These are phyloP conservation scores for Drosophila macrospina DNA, from an alignment of 2,888 invertebrate genomes.

Conservation along the genomic window DNA sequence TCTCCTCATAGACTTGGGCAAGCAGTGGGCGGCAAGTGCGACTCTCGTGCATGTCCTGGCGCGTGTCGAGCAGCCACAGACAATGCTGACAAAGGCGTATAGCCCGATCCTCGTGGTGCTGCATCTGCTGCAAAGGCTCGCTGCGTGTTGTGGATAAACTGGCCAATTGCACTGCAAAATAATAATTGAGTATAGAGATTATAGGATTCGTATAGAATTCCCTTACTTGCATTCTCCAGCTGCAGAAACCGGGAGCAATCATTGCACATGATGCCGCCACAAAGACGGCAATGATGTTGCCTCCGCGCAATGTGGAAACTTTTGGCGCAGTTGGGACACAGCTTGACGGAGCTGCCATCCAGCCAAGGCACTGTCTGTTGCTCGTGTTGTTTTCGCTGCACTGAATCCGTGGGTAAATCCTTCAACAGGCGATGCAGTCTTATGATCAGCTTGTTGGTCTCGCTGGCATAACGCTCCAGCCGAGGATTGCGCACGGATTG, in stretches of 20 bases:
- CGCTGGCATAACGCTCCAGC: constrained; percentile 95
- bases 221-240: constrained; percentile 91
- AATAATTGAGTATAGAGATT: neutral
- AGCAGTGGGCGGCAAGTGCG: constrained; percentile 92
- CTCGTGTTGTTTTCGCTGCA: constrained; percentile 90
- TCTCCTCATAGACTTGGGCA: constrained; percentile 92
- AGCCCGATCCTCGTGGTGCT: constrained; percentile 86
- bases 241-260: constrained; percentile 95
- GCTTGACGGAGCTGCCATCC: constrained; percentile 94
- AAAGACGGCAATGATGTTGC: constrained; percentile 98
- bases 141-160: constrained; percentile 78
- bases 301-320: constrained; percentile 94
- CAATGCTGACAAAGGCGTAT: constrained; percentile 92
- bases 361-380: constrained; percentile 95
- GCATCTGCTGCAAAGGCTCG: constrained; percentile 72
- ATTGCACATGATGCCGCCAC: constrained; percentile 96
- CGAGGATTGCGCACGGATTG: constrained; percentile 89
- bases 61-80: constrained; percentile 91
- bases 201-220: neutral
- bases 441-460: constrained; percentile 98
- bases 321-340: constrained; percentile 96
- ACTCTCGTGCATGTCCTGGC: constrained; percentile 92
- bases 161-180: constrained; percentile 77
- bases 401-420: constrained; percentile 91
- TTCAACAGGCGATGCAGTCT: constrained; percentile 95